Conservation (phyloP, 2,113 vertebrate genomes). For the Plecturocebus donacophilus region DNA sequence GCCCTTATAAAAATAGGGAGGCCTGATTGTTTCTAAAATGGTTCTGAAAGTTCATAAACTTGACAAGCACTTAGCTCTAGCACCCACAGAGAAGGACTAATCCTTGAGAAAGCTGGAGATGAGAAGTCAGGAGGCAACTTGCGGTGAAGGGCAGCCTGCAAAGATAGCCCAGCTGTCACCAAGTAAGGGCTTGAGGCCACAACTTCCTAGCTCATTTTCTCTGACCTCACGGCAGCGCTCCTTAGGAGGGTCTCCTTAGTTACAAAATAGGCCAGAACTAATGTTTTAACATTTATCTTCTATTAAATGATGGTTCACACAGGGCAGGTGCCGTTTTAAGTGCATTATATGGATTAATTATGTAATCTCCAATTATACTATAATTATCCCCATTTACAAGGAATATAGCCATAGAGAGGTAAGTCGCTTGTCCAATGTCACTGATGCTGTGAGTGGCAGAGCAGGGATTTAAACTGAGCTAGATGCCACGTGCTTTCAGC, state of each 20-base stretch:
- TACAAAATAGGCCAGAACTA: background rate
- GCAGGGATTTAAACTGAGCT: background rate
- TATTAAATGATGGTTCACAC: constrained; percentile 29
- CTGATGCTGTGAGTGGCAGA: background rate
- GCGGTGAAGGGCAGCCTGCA: background rate
- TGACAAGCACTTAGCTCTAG: constrained; percentile 63
- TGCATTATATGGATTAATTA: constrained; percentile 36
- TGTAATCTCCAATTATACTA: background rate
- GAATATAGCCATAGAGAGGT: background rate
- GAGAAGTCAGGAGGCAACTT: background rate
- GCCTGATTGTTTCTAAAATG: constrained; percentile 34
- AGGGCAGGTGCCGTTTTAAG: constrained; percentile 3
- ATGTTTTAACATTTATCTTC: background rate
- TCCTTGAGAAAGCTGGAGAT: constrained; percentile 34
- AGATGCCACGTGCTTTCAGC: background rate
- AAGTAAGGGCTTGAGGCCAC: background rate
- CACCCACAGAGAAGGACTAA: constrained; percentile 58
- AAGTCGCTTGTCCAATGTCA: background rate
- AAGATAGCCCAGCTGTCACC: background rate
- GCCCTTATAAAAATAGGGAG: constrained; percentile 60
- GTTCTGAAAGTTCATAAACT: constrained; percentile 73
- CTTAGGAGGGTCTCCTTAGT: constrained; percentile 1
- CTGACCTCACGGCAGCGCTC: background rate
- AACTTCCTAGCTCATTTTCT: background rate
- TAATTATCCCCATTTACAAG: background rate